Base-by-base conservation (phyloP, 2,797 vertebrate species). In the Lagorchestes hirsutus region DNA sequence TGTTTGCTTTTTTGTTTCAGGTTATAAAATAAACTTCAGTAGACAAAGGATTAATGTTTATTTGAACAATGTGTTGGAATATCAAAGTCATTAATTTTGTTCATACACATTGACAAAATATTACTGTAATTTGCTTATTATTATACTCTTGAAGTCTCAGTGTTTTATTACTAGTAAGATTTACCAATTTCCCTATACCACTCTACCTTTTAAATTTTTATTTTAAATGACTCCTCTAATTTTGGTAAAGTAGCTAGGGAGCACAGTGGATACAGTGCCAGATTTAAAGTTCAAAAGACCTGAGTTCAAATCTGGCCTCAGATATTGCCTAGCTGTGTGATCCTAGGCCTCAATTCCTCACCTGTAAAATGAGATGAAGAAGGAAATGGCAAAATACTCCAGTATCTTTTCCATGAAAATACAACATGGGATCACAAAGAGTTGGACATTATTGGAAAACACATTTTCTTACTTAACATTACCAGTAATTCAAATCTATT, bases 401-500 rank as follows among this genome's bases (percentile, higher is more conserved):
- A 62, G 6, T 40, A 82, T 82, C 18, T 82, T 24, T 82, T 82
- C 67, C 18, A 22, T 22, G n/a, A 82, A 82, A 82, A 82, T 16
- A 22, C 67, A n/a, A 82, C 14, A 82, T 82, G 2, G 0, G 2
- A 82, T 82, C 67, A 40, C 18, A 74, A 74, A 46, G n/a, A 82
- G 5, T 22, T 74, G n/a, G 14, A 40, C 8, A 82, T 9, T 0
- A 24, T 82, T 40, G 18, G 6, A 82, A 91, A 92, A 97, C 96
- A 96, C 96, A 82, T 97, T 97, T 95, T 97, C 94, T 96, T 94
- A 94, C 95, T 97, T 96, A 96, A 96, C 92, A 74, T 97, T 91
- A 97, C 94, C 96, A 95, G 97, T 96, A 97, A 97, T 97, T 95
- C 98, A 97, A 98, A 95, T 98, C 98, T 97, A 97, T 95, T 97